Percentiles rank a stretch among this genome's conserved stretches.
Evolutionary conservation across 1,140 invertebrate genomes (phyloP).

Genomic region (Lepidotrigona ventralis): DNA sequence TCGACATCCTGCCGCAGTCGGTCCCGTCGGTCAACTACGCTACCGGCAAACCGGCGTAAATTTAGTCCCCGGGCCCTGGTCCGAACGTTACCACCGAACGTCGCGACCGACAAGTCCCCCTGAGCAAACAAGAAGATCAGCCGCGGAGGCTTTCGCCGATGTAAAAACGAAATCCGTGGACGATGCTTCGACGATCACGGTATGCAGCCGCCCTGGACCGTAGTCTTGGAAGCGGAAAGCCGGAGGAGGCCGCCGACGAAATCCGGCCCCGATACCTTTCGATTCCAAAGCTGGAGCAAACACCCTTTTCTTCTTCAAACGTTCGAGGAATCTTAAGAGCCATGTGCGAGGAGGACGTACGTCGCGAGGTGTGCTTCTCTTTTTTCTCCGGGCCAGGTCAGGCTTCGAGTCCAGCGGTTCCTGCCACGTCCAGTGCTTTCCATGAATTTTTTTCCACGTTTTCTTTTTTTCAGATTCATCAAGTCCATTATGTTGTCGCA

Average conservation of each 20-base stretch:
- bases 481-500: too few species aligned
- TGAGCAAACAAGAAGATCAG: constrained; percentile 63
- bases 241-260: background rate
- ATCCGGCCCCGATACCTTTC: constrained; percentile 9
- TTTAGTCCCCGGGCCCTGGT: constrained; percentile 35
- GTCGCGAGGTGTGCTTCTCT: too few species aligned
- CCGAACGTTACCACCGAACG: constrained; percentile 43
- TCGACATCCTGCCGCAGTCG: constrained; percentile 69
- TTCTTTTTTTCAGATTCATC: too few species aligned
- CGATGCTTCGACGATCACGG: constrained; percentile 56
- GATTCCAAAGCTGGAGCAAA: constrained; percentile 2
- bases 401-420: background rate
- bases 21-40: constrained; percentile 64
- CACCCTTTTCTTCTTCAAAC: constrained; percentile 7
- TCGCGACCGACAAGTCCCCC: constrained; percentile 50
- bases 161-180: constrained; percentile 60
- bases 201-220: constrained; percentile 28
- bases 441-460: background rate
- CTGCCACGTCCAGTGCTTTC: background rate
- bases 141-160: constrained; percentile 38
- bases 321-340: constrained; percentile 21
- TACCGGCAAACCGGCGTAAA: constrained; percentile 54
- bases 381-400: background rate
- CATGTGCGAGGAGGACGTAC: background rate
- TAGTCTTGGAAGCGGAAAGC: constrained; percentile 27